Base-by-base conservation (phyloP, 2,797 vertebrate genomes). In the Acestrorhynchus altus region DNA sequence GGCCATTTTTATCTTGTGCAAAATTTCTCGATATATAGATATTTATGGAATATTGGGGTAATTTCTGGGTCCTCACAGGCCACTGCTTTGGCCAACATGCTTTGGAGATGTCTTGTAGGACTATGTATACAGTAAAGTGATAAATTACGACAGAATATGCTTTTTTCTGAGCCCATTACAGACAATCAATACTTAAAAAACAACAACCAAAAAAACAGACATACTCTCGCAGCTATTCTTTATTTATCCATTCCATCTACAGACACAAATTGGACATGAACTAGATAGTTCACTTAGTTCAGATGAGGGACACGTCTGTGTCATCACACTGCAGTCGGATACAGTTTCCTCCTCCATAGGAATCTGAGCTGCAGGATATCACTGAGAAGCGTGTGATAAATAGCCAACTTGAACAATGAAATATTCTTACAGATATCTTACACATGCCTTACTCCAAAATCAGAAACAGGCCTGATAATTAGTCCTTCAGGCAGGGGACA, bases 401-500 rank as follows among this genome's bases (percentile, higher is more conserved):
- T 24, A 39, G 64, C 52, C 74, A 76, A 69, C 56, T 60, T 31
- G 56, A 76, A 47, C 51, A 67, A 28, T 28, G 56, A 31, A 31
- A 20, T 56, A 22, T 24, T 24, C 52, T 66, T 22, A 46, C 39
- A 31, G 26, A 22, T 31, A 39, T 46, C 47, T 35, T n/a, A 64
- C 24, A 13, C 24, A 63, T n/a, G n/a, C 18, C 20, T 11, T 24
- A 54, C 20, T 7, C 35, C n/a, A n/a, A n/a, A n/a, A n/a, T n/a
- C n/a, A n/a, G n/a, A n/a, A n/a, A n/a, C n/a, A n/a, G n/a, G n/a
- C n/a, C n/a, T n/a, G n/a, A n/a, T n/a, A n/a, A n/a, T n/a, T n/a
- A n/a, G n/a, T n/a, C n/a, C 31, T 18, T 8, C n/a, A 61, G 6
- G 16, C 16, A 2, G 18, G 18, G 24, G n/a, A 31, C 56, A 28